Conservation (phyloP, 2,797 vertebrate species). For the Neostethus bicornis region DNA sequence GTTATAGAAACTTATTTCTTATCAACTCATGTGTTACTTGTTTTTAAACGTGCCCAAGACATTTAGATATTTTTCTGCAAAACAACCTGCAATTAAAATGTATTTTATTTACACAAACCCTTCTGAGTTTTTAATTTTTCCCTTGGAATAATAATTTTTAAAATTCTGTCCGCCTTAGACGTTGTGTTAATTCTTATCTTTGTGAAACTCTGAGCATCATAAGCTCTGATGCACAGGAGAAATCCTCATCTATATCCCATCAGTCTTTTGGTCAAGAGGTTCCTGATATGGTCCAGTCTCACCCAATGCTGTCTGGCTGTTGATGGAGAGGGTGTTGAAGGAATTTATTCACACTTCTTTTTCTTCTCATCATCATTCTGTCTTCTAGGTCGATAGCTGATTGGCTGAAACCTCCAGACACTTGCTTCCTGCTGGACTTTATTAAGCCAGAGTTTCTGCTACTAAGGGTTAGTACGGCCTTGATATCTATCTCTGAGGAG, state of each 20-base stretch:
- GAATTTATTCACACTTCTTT: conserved; percentile 63
- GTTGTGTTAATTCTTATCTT: conserved; percentile 5
- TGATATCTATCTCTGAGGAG: background rate
- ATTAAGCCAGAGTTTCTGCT: conserved; percentile 98
- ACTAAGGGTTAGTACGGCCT: conserved; percentile 84
- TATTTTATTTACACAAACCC: background rate
- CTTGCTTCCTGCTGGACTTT: conserved; percentile 98
- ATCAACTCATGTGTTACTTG: too few species aligned
- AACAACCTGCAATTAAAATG: too few species aligned
- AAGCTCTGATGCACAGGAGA: conserved; percentile 21
- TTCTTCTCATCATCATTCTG: conserved; percentile 51
- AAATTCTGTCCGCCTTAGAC: background rate
- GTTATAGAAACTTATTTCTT: background rate
- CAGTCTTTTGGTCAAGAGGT: conserved; percentile 50
- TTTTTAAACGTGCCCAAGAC: too few species aligned
- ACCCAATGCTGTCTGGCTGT: conserved; percentile 21
- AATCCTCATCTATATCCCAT: conserved; percentile 18
- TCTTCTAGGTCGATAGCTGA: conserved; percentile 91
- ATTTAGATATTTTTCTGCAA: too few species aligned
- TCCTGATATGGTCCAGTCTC: conserved; percentile 35
- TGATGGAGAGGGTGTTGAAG: conserved; percentile 40
- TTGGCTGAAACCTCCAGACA: conserved; percentile 97
- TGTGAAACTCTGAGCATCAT: conserved; percentile 41
- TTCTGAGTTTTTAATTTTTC: background rate
- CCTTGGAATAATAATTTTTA: background rate